Conservation (phyloP, 2,888 invertebrate species). For the Aleiodes alternator region DNA sequence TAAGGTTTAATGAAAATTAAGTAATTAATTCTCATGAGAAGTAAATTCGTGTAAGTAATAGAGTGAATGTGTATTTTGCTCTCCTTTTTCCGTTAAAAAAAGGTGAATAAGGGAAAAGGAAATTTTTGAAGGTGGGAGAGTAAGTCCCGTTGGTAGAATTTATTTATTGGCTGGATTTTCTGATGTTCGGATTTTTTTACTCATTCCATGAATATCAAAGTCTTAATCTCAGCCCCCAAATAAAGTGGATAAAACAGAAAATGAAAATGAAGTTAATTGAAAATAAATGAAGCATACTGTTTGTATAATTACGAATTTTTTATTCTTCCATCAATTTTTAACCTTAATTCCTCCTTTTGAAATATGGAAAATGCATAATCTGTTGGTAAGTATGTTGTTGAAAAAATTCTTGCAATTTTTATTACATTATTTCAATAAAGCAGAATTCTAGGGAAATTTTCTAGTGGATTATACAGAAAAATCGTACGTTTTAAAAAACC, state of each 20-base stretch:
- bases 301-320: slow-evolving; percentile 52
- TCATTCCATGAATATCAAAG: slow-evolving; percentile 65
- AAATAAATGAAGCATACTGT: slow-evolving; percentile 59
- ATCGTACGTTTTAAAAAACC: no score
- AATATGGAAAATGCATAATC: no score
- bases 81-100: no score
- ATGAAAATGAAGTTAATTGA: slow-evolving; percentile 54
- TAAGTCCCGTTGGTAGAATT: slow-evolving; percentile 45
- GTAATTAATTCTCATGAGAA: not conserved
- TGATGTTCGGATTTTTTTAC: slow-evolving; percentile 67
- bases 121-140: no score
- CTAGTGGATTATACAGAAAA: no score
- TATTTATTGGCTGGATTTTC: slow-evolving; percentile 61
- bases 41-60: not conserved
- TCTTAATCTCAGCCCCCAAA: slow-evolving; percentile 68
- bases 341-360: no score
- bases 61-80: not conserved
- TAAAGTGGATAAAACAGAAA: slow-evolving; percentile 51
- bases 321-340: slow-evolving; percentile 10
- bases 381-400: no score
- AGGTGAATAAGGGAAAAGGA: no score
- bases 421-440: no score
- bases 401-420: no score
- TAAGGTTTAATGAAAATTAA: slow-evolving; percentile 4
- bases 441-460: no score